These are phyloP conservation scores for Tapirus indicus DNA, from an alignment of 2,797 vertebrate genomes.

Conservation along the genomic window DNA sequence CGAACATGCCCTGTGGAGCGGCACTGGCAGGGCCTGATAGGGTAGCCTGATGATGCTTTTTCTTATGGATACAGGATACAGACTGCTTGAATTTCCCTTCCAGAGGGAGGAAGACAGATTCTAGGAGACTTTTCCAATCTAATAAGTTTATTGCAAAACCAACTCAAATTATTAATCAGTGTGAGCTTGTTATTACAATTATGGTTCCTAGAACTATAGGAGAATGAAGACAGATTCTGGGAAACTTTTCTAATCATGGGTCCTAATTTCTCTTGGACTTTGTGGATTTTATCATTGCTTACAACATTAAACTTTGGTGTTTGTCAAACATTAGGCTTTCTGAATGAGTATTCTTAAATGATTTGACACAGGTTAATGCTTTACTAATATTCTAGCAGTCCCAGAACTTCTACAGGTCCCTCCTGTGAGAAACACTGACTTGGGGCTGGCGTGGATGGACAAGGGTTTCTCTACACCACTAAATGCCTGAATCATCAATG, in stretches of 20 bases:
- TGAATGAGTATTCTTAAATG: background rate
- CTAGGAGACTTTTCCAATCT: background rate
- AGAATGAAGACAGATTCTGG: background rate
- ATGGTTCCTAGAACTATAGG: no score
- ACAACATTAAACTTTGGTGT: background rate
- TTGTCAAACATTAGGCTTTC: background rate
- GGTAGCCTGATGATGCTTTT: background rate
- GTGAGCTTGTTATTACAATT: no score
- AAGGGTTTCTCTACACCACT: background rate
- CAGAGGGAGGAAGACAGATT: background rate
- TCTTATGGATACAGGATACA: rapidly evolving
- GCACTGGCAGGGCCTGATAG: rapidly evolving
- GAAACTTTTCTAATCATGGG: background rate
- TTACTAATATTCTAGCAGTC: background rate
- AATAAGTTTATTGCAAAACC: no score
- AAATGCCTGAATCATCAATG: background rate
- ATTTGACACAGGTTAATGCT: background rate
- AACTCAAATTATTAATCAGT: no score
- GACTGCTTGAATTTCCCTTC: background rate
- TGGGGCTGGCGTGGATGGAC: background rate
- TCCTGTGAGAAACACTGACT: background rate
- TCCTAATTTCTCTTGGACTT: background rate
- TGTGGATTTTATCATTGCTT: background rate
- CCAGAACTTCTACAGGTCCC: background rate
- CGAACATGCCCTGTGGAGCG: background rate